A percentile compares a stretch with the other conserved stretches of the same genome.
phyloP scores from a whole-genome alignment of 2,113 vertebrate species.

The Prolemur simus region DNA sequence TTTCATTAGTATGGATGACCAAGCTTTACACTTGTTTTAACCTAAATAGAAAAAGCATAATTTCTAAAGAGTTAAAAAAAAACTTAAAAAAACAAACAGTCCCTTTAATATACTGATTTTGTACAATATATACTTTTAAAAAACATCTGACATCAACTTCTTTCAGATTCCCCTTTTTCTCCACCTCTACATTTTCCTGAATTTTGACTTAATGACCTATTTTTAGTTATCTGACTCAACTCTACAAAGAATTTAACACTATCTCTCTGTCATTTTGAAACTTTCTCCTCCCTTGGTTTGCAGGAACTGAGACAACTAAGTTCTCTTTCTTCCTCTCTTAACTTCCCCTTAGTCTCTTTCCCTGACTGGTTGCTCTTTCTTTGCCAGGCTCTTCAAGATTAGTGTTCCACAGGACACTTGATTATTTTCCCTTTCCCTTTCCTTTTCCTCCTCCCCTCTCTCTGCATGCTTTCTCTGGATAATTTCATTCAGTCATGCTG shows the following conservation, averaged over 20 bases:
- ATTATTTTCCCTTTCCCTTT: not conserved
- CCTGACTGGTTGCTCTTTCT: not conserved
- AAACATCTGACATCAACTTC: not conserved
- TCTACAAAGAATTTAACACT: not conserved
- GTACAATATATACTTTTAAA: not conserved
- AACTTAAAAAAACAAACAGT: not conserved
- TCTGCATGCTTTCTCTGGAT: not conserved
- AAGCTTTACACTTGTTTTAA: not conserved
- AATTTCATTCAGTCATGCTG: not conserved
- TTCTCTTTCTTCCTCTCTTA: not conserved
- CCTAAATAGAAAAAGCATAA: not conserved
- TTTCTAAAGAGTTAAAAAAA: not conserved
- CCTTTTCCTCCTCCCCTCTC: not conserved
- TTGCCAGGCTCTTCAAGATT: not conserved
- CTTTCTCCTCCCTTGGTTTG: not conserved
- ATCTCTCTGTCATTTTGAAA: not conserved
- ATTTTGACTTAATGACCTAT: not conserved
- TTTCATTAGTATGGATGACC: not conserved
- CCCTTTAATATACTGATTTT: not conserved
- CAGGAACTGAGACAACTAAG: not conserved
- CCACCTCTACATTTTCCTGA: not conserved
- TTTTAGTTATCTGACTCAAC: not conserved
- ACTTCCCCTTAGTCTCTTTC: not conserved
- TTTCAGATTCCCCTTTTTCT: not conserved
- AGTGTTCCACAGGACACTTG: not conserved